Base-by-base conservation (phyloP, 2,113 vertebrate genomes). In the Gallinago paraguaiae region DNA sequence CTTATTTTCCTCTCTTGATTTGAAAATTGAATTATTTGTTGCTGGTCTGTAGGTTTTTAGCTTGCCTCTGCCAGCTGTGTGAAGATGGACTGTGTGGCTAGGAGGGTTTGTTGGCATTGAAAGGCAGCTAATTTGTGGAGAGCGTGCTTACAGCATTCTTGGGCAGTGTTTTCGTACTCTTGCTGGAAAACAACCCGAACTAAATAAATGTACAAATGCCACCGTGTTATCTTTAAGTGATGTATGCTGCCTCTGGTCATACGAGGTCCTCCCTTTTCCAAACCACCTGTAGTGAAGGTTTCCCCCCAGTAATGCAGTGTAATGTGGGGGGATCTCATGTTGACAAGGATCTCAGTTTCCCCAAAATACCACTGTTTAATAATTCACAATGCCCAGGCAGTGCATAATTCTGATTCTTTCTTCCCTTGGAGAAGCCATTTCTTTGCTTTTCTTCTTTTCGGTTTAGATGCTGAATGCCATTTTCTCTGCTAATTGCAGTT, bases 1-100 rank as follows among this genome's bases (percentile, higher is more conserved):
- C 95, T 97, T 69, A 20, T 53, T 67, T 85, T 95, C 35, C 71
- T 57, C 82, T 78, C 82, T 64, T 78, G 50, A 48, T 93, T 71
- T 92, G 95, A 69, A 54, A 82, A 20, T 13, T 78, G 94, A 86
- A 6, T 51, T 68, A 50, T 69, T 75, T 92, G 68, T 90, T 89
- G 54, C 64, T 91, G 43, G 35, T 93, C 46, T 92, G 75, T 37
- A 9, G 77, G 51, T 86, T 95, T 95, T 75, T 90, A 86, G 48
- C 74, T 88, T 25, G 37, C 3, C 6, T 24, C 67, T 93, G 87
- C 61, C 59, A 72, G 93, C 23, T 10, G n/a, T 22, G n/a, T 80
- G 89, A 87, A 79, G 92, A 89, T 41, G 65, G 81, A 70, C 83
- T 86, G 33, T 90, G 85, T 3, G 46, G 54, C 16, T 69, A 22